Conservation (phyloP, 1,140 invertebrate genomes). For the Chlorops oryzae region DNA sequence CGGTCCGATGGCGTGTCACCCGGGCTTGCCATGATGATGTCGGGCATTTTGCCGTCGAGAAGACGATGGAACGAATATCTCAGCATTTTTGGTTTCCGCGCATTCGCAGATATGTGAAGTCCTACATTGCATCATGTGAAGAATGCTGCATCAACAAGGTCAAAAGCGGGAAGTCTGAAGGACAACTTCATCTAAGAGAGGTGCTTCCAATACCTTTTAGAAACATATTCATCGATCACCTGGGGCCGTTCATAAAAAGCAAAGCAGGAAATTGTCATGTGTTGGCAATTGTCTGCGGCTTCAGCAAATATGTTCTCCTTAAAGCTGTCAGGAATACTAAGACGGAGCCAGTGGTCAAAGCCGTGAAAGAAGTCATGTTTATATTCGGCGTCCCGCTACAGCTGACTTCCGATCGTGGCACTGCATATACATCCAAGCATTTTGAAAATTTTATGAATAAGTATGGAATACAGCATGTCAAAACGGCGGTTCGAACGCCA, state of each 20-base stretch:
- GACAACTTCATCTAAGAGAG: constrained; percentile 25
- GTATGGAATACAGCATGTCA: too few species aligned
- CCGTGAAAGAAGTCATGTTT: constrained; percentile 1
- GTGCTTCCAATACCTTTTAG: constrained; percentile 27
- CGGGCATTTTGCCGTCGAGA: too few species aligned
- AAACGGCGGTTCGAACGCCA: too few species aligned
- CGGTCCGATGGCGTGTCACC: too few species aligned
- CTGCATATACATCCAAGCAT: constrained; percentile 6
- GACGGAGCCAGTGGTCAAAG: constrained; percentile 16
- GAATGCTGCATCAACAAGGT: too few species aligned
- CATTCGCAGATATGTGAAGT: too few species aligned
- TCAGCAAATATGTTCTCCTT: constrained; percentile 14
- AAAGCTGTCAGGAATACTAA: constrained; percentile 12
- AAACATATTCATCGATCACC: constrained; percentile 32
- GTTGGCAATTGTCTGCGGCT: constrained; percentile 45
- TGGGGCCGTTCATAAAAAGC: constrained; percentile 25
- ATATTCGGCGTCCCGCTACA: background rate
- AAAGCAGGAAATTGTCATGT: constrained; percentile 46
- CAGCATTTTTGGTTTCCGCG: too few species aligned
- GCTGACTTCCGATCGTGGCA: constrained; percentile 1
- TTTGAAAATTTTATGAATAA: constrained; percentile 6
- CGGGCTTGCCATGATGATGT: too few species aligned
- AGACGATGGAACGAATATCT: too few species aligned
- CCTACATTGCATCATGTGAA: too few species aligned
- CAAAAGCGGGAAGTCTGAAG: constrained; percentile 19